Evolutionary conservation across 1,140 invertebrate species (phyloP).

Genomic region (Cydia splendana): DNA sequence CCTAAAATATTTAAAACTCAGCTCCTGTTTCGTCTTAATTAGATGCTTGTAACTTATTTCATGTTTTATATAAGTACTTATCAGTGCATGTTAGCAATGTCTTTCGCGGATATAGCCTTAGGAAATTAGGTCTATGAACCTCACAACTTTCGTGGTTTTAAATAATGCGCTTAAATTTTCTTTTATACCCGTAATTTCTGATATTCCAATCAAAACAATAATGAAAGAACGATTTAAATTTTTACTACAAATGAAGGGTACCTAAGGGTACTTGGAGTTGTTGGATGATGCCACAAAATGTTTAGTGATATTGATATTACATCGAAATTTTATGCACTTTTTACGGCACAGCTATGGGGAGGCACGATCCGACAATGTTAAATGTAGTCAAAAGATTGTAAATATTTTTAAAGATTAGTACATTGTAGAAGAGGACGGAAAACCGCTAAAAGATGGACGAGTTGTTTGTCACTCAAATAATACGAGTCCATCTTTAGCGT

Average conservation of each 20-base stretch:
- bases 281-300: background rate
- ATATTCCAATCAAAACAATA: conserved; percentile 1
- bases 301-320: conserved; percentile 25
- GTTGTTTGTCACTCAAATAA: no score
- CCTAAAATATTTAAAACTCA: no score
- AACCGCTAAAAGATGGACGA: no score
- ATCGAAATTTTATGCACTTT: conserved; percentile 21
- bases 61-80: no score
- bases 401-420: background rate
- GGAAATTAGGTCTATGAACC: no score
- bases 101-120: no score
- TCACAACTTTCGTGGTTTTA: no score
- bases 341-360: conserved; percentile 5
- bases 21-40: no score
- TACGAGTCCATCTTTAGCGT: no score
- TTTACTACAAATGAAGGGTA: conserved; percentile 26
- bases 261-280: background rate
- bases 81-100: no score
- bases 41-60: no score
- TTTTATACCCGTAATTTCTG: background rate
- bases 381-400: background rate
- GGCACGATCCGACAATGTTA: background rate
- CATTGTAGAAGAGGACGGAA: no score
- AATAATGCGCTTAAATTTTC: background rate
- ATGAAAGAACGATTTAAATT: background rate